Evolutionary conservation across 2,888 invertebrate genomes (phyloP).

Genomic region (Agrochola macilenta): DNA sequence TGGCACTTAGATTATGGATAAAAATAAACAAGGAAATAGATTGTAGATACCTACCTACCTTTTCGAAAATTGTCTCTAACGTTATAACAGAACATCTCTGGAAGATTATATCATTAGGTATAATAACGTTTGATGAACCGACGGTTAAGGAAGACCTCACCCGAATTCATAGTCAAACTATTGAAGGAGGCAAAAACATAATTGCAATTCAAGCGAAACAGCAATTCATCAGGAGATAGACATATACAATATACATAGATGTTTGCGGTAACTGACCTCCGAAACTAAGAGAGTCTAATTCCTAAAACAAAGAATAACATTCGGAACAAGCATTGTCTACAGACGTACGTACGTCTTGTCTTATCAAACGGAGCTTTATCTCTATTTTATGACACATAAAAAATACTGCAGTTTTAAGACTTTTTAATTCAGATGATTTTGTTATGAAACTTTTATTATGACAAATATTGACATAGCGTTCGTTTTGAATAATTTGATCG

Average conservation of each 20-base stretch:
- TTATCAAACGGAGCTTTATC: slow-evolving; percentile 23
- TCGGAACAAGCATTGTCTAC: slow-evolving; percentile 63
- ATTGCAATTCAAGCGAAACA: slow-evolving; percentile 50
- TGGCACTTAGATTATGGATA: neutral
- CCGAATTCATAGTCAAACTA: slow-evolving; percentile 33
- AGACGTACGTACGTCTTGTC: slow-evolving; percentile 39
- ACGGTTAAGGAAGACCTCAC: slow-evolving; percentile 49
- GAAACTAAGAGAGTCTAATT: slow-evolving; percentile 33
- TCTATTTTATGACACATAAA: slow-evolving; percentile 28
- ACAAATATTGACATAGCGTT: neutral
- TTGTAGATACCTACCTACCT: neutral
- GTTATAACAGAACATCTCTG: neutral
- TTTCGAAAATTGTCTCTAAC: slow-evolving; percentile 3
- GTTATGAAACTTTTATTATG: neutral
- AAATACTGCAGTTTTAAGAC: slow-evolving; percentile 24
- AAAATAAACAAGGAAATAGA: neutral
- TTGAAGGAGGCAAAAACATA: slow-evolving; percentile 56
- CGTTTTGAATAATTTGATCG: neutral
- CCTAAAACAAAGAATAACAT: slow-evolving; percentile 37
- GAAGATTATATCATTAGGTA: neutral
- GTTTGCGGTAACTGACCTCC: slow-evolving; percentile 60
- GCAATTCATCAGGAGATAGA: slow-evolving; percentile 38
- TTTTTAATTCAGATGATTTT: neutral
- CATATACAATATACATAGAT: slow-evolving; percentile 18
- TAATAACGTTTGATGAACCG: slow-evolving; percentile 7